Base-by-base conservation (phyloP, 2,113 vertebrate species). In the Gorsachius goisagi region DNA sequence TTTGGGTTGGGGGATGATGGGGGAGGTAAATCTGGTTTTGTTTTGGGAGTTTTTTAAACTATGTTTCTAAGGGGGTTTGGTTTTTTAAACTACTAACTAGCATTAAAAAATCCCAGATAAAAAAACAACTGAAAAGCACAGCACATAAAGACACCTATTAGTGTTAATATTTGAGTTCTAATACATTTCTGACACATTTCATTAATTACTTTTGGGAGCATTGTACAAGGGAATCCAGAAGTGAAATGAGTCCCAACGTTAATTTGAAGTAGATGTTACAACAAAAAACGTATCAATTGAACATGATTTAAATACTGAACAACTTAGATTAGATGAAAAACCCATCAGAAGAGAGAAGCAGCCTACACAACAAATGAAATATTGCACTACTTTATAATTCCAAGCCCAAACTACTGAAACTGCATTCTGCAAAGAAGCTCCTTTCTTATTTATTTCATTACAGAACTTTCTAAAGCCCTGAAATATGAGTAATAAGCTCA, bases 1-100 rank as follows among this genome's bases (percentile, higher is more conserved):
- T 55, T 66, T 11, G 6, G 19, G 7, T 32, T 16, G 11, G 2
- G 2, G 3, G 2, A 50, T 33, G 17, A 77, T 7, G 1, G 3
- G 2, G 5, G 3, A 64, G 4, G 6, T 44, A 76, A 72, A 26
- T 11, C 37, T 22, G 15, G 0, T 44, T 58, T 60, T 67, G 18
- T 5, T 64, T 58, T 21, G 9, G 21, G 23, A 2, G 4, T 27
- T 39, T 56, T 50, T 28, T 60, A 8, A 78, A 30, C 39, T 18
- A 69, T 24, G 3, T 23, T 79, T 13, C 23, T 56, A 63, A 5
- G 19, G 30, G 15, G n/a, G 35, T 55, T 45, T 5, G 9, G 13
- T 60, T 52, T 87, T 50, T 28, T 16, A 9, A 85, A 26, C 7
- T 26, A 52, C 3, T 35, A 58, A 41, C 9, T 63, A 67, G 18